Evolutionary conservation across 1,140 invertebrate genomes (phyloP), one percentile per base, ranked within the genome.

Genomic region (Dolichoris vasculosae): DNA sequence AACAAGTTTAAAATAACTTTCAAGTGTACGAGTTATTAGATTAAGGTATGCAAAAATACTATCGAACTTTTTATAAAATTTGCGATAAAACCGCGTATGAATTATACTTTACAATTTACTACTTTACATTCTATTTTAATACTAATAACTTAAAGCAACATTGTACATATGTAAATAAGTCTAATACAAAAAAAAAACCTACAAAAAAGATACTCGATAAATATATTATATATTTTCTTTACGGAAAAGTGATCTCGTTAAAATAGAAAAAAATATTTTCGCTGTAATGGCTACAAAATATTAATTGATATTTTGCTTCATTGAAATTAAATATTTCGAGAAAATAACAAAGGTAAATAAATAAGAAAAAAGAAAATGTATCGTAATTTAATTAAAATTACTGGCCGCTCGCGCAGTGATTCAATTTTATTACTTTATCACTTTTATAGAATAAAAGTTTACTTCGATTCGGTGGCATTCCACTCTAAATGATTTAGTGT

Each of bases 381-480:
- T 46, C 6, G 6, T 46, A 46, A 46, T 46, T 46, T 6, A 46
- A 13, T 46, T 13, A 46, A 46, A 13, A 46, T 7, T 7, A 46
- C 13, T 46, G n/a, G 13, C 43, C 17, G 51, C 17, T 20, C 13
- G 26, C 3, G 55, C 23, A 59, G 55, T 26, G 55, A 59, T 59
- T 73, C 3, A 43, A 73, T 73, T 73, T 73, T 43, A 73, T n/a
- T 0, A 38, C 69, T 73, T 40, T 71, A 73, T 73, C 23, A n/a
- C 38, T 73, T 43, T 73, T 73, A n/a, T 73, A 43, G 20, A 73
- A 73, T 73, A 73, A 73, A 17, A 73, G 15, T 73, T 43, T 73
- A n/a, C 38, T 43, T 73, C 38, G 38, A 26, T n/a, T 71, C 30
- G 3, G 17, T 43, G 23, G 69, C 13, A 73, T n/a, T 73, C 20